phyloP scores from a whole-genome alignment of 2,113 vertebrate genomes.

The Cacatua alba region DNA sequence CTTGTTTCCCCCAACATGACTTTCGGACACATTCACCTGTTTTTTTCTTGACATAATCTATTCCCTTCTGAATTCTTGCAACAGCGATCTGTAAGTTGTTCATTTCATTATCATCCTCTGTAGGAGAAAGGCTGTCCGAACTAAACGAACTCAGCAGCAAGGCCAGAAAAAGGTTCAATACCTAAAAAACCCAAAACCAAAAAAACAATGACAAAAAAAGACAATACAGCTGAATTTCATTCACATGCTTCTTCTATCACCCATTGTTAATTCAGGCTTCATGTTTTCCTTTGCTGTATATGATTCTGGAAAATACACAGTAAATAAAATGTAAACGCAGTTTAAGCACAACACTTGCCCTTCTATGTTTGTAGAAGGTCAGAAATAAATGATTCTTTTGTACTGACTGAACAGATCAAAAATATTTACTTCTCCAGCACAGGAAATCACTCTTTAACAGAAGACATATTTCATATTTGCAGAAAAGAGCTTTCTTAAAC shows the following conservation, averaged over 20 bases:
- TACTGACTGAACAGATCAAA: neutral
- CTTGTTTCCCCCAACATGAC: slow-evolving; percentile 66
- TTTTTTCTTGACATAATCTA: slow-evolving; percentile 78
- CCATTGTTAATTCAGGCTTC: neutral
- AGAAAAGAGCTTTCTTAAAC: neutral
- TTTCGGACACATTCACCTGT: slow-evolving; percentile 76
- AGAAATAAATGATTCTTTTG: neutral
- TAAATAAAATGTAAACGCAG: neutral
- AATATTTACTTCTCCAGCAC: neutral
- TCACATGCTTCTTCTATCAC: neutral
- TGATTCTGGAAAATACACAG: neutral
- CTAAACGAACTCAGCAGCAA: slow-evolving; percentile 96
- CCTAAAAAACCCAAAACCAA: slow-evolving; percentile 66
- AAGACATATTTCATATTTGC: neutral
- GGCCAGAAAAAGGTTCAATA: slow-evolving; percentile 96
- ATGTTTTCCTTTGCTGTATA: neutral
- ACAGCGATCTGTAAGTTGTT: slow-evolving; percentile 93
- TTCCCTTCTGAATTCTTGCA: slow-evolving; percentile 84
- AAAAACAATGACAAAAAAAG: neutral
- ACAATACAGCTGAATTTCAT: neutral
- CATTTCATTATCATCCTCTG: slow-evolving; percentile 86
- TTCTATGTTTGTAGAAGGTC: neutral
- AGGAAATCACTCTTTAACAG: neutral
- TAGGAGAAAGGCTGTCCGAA: slow-evolving; percentile 88
- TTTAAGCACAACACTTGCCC: neutral